A percentile compares a stretch with the other conserved stretches of the same genome.
These are phyloP conservation scores for Quiscalus mexicanus DNA, from an alignment of 2,113 vertebrate genomes.

Conservation along the genomic window DNA sequence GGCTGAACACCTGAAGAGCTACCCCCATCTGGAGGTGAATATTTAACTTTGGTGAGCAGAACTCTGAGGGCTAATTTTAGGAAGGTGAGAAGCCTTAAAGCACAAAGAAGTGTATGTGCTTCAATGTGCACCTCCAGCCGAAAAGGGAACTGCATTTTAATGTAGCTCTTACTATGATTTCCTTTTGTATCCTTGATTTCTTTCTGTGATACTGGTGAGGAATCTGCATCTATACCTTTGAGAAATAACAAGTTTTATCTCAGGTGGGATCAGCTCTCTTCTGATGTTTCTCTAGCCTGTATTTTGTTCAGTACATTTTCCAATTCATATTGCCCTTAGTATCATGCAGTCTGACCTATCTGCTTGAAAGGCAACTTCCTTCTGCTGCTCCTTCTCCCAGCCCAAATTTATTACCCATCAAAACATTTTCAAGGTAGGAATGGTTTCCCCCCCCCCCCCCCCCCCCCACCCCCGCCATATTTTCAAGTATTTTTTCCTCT, in stretches of 20 bases:
- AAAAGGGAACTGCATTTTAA: conserved; percentile 5
- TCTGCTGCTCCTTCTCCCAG: background rate
- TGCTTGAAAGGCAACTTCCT: background rate
- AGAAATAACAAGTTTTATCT: background rate
- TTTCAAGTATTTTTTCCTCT: background rate
- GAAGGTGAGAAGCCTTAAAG: background rate
- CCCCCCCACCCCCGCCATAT: background rate
- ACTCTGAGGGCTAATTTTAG: background rate
- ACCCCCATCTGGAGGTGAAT: background rate
- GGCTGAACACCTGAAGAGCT: background rate
- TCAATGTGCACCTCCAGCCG: background rate
- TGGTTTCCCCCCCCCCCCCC: accelerated
- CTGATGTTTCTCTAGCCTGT: background rate
- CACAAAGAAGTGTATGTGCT: background rate
- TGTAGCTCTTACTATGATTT: background rate
- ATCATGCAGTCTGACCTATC: background rate
- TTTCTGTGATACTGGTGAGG: background rate
- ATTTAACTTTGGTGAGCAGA: background rate
- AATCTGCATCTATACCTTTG: background rate
- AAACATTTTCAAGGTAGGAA: background rate
- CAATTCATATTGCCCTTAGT: background rate
- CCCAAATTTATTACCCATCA: background rate
- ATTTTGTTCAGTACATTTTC: background rate
- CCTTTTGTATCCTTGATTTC: conserved; percentile 14
- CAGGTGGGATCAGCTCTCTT: background rate